phyloP scores from a whole-genome alignment of 2,888 invertebrate species.

The Lamellibrachia columna region DNA sequence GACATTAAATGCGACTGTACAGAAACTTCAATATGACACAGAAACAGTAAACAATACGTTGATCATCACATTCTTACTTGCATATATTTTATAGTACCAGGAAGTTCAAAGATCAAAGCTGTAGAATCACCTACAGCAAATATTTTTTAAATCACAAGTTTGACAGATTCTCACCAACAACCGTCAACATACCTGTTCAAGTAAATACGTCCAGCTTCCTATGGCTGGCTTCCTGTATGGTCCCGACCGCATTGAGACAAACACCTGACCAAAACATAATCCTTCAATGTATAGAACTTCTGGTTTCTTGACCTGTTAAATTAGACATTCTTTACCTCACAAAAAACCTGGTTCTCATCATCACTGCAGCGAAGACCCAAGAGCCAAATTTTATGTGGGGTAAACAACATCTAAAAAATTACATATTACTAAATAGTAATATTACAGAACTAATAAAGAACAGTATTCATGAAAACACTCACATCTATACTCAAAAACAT shows the following conservation, averaged over 20 bases:
- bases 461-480: not conserved
- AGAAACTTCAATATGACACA: no score
- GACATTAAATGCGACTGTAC: no score
- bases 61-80: no score
- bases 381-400: no score
- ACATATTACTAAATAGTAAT: slow-evolving; percentile 17
- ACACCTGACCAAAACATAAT: not conserved
- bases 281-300: no score
- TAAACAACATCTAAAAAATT: slow-evolving; percentile 7
- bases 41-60: no score
- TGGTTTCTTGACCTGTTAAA: no score
- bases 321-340: no score
- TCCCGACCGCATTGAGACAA: slow-evolving; percentile 56
- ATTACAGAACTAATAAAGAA: not conserved
- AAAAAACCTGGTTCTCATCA: no score
- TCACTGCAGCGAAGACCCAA: no score
- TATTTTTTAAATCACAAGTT: not conserved
- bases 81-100: no score
- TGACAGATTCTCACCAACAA: not conserved
- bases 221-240: slow-evolving; percentile 62
- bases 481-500: not conserved
- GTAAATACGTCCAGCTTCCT: slow-evolving; percentile 61
- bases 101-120: no score
- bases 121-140: not conserved
- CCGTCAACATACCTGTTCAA: slow-evolving; percentile 69